Conservation (phyloP, 2,113 vertebrate genomes). For the Raphicerus campestris region DNA sequence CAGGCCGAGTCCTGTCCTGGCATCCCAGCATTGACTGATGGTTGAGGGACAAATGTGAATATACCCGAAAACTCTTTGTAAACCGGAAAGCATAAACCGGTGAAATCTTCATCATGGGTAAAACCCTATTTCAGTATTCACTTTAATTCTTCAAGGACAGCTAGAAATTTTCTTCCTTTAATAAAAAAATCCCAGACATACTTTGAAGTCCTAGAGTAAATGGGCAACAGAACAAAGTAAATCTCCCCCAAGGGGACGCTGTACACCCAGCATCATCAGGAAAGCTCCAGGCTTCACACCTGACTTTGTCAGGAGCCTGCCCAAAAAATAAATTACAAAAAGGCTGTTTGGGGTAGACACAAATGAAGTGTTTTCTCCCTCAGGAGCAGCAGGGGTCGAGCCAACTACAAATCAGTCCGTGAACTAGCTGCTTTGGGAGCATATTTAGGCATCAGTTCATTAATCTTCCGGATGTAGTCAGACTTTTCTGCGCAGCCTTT, state of each 20-base stretch:
- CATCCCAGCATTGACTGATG: background rate
- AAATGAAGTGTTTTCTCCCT: slow-evolving; percentile 53
- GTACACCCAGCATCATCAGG: slow-evolving; percentile 64
- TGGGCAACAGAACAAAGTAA: slow-evolving; percentile 58
- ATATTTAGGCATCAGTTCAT: slow-evolving; percentile 97
- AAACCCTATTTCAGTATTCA: slow-evolving; percentile 22
- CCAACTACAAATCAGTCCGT: slow-evolving; percentile 90
- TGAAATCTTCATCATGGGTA: background rate
- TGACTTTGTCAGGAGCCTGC: slow-evolving; percentile 62
- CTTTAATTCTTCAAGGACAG: slow-evolving; percentile 49
- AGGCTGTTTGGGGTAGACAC: slow-evolving; percentile 49
- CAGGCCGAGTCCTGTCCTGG: background rate
- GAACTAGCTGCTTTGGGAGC: slow-evolving; percentile 91
- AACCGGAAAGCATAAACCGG: background rate
- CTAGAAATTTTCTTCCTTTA: slow-evolving; percentile 80
- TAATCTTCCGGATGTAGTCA: slow-evolving; percentile 96
- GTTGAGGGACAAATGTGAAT: background rate
- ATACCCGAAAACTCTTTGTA: background rate
- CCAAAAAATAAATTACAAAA: slow-evolving; percentile 80
- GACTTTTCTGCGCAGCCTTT: slow-evolving; percentile 97
- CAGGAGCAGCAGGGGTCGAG: slow-evolving; percentile 39
- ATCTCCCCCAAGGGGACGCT: background rate
- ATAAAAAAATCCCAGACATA: slow-evolving; percentile 82
- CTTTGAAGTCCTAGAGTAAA: slow-evolving; percentile 71
- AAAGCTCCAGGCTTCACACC: slow-evolving; percentile 64